Conservation (phyloP, 2,888 invertebrate species). For the Polymixis flavicincta region DNA sequence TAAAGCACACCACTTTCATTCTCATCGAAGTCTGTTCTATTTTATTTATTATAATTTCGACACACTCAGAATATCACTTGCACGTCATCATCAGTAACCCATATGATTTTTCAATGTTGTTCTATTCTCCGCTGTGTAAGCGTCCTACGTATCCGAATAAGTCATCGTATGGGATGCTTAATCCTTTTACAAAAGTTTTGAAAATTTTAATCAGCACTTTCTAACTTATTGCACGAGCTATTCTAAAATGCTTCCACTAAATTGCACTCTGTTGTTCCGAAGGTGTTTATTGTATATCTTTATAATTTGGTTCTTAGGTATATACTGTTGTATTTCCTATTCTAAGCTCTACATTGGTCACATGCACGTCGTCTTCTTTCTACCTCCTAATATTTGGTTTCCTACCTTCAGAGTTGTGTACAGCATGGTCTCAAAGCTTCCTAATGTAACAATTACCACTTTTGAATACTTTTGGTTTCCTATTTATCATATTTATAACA, state of each 20-base stretch:
- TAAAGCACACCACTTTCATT: conserved; percentile 78
- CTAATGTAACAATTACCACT: conserved; percentile 64
- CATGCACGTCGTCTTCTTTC: conserved; percentile 74
- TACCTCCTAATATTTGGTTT: conserved; percentile 63
- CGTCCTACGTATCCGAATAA: conserved; percentile 57
- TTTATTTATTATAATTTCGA: conserved; percentile 71
- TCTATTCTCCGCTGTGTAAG: conserved; percentile 71
- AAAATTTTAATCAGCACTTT: conserved; percentile 75
- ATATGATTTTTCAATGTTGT: conserved; percentile 77
- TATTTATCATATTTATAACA: conserved; percentile 61
- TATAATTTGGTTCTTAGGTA: conserved; percentile 58
- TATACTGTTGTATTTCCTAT: conserved; percentile 56
- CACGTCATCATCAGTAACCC: conserved; percentile 82
- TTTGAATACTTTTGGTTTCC: conserved; percentile 65
- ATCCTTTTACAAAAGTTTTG: conserved; percentile 71
- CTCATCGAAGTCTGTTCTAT: conserved; percentile 71
- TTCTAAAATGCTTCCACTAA: conserved; percentile 71
- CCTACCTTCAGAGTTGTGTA: conserved; percentile 60
- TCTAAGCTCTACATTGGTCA: conserved; percentile 62
- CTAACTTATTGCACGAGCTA: conserved; percentile 76
- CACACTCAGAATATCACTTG: conserved; percentile 71
- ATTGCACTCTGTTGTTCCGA: conserved; percentile 70
- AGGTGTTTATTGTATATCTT: conserved; percentile 61
- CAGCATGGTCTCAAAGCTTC: conserved; percentile 74
- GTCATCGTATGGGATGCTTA: conserved; percentile 80